Evolutionary conservation across 2,888 invertebrate species (phyloP).

Genomic region (Drosophila meridiana): DNA sequence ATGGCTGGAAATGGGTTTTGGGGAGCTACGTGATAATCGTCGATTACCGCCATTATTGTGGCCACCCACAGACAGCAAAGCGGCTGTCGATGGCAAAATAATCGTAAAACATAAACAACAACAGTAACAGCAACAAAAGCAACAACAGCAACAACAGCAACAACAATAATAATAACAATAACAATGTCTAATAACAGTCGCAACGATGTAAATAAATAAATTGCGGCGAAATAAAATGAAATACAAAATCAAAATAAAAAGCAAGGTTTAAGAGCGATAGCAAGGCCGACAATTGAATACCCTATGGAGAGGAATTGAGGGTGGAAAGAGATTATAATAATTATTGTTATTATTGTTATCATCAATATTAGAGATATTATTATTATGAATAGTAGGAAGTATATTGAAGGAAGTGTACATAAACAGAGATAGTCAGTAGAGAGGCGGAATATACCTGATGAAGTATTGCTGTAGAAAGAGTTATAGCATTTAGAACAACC

Average conservation of each 20-base stretch:
- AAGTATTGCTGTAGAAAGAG: too few species aligned
- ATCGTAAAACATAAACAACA: conserved; percentile 31
- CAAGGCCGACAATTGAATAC: neutral
- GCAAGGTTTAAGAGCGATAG: neutral
- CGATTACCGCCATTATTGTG: conserved; percentile 67
- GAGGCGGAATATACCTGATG: too few species aligned
- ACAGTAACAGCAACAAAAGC: neutral
- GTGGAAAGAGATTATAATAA: too few species aligned
- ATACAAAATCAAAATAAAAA: conserved; percentile 10
- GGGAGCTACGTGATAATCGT: conserved; percentile 66
- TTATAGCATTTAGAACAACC: too few species aligned
- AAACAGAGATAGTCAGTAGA: too few species aligned
- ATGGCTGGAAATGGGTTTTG: conserved; percentile 12
- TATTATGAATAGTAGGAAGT: too few species aligned
- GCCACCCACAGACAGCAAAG: conserved; percentile 62
- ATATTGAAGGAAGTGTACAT: too few species aligned
- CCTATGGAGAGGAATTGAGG: neutral
- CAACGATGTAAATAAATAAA: conserved; percentile 39
- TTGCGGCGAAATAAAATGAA: conserved; percentile 38
- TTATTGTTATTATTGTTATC: too few species aligned
- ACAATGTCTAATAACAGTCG: conserved; percentile 42
- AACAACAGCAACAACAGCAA: conserved; percentile 14
- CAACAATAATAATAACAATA: conserved; percentile 20
- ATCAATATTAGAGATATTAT: too few species aligned
- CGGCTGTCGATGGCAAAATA: conserved; percentile 35